phyloP scores from a whole-genome alignment of 2,113 vertebrate species.

The Deroptyus accipitrinus region DNA sequence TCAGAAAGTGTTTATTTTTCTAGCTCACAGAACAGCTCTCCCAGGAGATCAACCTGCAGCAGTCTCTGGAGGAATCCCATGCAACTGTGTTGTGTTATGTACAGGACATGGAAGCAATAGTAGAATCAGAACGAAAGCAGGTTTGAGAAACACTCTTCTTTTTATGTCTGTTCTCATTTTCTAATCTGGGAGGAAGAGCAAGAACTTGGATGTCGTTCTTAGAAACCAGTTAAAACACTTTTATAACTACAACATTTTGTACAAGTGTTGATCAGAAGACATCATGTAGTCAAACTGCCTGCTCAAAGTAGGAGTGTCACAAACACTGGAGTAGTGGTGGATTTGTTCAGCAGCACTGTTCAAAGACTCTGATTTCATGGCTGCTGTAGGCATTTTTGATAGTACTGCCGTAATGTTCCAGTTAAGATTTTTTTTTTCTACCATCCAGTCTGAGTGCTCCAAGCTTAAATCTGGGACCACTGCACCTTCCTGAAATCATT shows the following conservation, averaged over 20 bases:
- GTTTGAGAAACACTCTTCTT: conserved; percentile 32
- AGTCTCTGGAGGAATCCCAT: conserved; percentile 71
- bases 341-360: not conserved
- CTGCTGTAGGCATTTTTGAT: not conserved
- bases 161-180: not conserved
- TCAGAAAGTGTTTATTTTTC: not conserved
- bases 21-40: conserved; percentile 73
- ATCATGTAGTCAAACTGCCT: not conserved
- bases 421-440: not conserved
- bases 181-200: not conserved
- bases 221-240: not conserved
- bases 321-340: not conserved
- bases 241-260: not conserved
- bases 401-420: not conserved
- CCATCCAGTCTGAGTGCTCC: not conserved
- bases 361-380: not conserved
- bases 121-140: conserved; percentile 72
- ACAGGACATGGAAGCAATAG: conserved; percentile 70
- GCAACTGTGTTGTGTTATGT: conserved; percentile 67
- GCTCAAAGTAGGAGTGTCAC: not conserved
- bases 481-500: not conserved
- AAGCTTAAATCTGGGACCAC: not conserved
- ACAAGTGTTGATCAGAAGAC: not conserved
- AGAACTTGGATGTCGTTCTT: not conserved
- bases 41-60: conserved; percentile 61